phyloP scores from a whole-genome alignment of 2,797 vertebrate species.

The Acrossocheilus wenchowensis region DNA sequence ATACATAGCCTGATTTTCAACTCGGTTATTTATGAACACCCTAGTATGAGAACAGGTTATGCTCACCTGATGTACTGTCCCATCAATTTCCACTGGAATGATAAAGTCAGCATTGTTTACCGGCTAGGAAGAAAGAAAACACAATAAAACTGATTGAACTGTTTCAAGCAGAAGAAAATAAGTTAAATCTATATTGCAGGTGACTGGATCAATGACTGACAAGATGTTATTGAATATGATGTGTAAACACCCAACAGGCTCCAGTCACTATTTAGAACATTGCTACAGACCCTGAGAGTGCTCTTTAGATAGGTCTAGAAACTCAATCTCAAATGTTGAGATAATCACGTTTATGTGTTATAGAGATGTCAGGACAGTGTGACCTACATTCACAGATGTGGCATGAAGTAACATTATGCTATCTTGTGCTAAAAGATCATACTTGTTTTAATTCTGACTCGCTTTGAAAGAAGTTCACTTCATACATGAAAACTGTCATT shows the following conservation, averaged over 20 bases:
- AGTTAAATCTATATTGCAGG: neutral
- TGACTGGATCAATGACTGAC: neutral
- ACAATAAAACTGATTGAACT: constrained; percentile 17
- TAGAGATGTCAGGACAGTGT: constrained; percentile 52
- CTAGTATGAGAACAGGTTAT: neutral
- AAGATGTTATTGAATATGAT: neutral
- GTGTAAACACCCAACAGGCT: constrained; percentile 34
- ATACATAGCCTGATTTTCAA: neutral
- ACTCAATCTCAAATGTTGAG: constrained; percentile 61
- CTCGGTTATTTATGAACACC: neutral
- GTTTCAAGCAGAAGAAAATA: neutral
- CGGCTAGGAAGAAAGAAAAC: constrained; percentile 79
- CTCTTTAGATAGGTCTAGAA: constrained; percentile 60
- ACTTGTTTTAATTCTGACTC: constrained; percentile 7
- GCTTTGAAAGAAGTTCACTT: neutral
- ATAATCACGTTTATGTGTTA: constrained; percentile 53
- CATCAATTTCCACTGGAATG: constrained; percentile 98
- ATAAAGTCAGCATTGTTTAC: constrained; percentile 98
- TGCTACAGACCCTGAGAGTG: constrained; percentile 60
- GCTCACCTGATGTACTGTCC: constrained; percentile 92
- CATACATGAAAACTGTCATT: neutral
- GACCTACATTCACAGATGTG: constrained; percentile 55
- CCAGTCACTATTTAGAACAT: constrained; percentile 54
- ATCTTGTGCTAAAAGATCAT: neutral
- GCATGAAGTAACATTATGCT: constrained; percentile 52